These are phyloP conservation scores for Latrodectus geometricus DNA, from an alignment of 1,140 invertebrate species.

Conservation along the genomic window DNA sequence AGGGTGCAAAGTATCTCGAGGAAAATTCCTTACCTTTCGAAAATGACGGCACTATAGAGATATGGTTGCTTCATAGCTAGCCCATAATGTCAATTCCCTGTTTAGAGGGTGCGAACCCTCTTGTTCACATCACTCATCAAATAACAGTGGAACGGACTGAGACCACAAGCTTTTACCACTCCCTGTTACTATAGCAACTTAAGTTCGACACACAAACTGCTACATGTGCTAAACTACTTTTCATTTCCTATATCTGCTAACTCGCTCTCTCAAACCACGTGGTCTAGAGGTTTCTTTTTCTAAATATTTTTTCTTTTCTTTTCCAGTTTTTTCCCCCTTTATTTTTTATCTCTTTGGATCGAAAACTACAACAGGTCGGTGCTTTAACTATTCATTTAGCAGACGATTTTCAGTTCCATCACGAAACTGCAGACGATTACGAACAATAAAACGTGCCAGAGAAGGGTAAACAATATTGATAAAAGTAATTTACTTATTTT, in stretches of 20 bases:
- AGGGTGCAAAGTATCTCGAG: neutral
- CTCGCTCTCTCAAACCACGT: slow-evolving; percentile 37
- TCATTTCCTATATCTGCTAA: slow-evolving; percentile 56
- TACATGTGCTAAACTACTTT: slow-evolving; percentile 57
- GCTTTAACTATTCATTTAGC: slow-evolving; percentile 12
- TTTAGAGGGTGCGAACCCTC: slow-evolving; percentile 38
- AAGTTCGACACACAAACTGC: slow-evolving; percentile 49
- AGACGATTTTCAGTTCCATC: neutral
- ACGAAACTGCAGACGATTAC: neutral
- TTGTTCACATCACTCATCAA: slow-evolving; percentile 59
- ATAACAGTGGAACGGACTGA: slow-evolving; percentile 25
- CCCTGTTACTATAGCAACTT: slow-evolving; percentile 54
- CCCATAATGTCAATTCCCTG: slow-evolving; percentile 42
- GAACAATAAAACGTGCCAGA: neutral
- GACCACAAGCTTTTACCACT: slow-evolving; percentile 45
- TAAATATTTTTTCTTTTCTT: slow-evolving; percentile 5
- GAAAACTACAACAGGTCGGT: slow-evolving; percentile 27
- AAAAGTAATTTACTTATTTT: neutral
- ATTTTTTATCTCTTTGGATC: neutral
- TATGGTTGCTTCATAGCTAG: slow-evolving; percentile 10
- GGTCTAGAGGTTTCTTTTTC: slow-evolving; percentile 9
- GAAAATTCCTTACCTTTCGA: slow-evolving; percentile 3
- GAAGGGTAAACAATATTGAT: neutral
- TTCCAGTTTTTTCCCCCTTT: neutral
- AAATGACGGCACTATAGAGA: neutral